Conservation (phyloP, 2,888 invertebrate species). For the Carpatolechia fugitivella region DNA sequence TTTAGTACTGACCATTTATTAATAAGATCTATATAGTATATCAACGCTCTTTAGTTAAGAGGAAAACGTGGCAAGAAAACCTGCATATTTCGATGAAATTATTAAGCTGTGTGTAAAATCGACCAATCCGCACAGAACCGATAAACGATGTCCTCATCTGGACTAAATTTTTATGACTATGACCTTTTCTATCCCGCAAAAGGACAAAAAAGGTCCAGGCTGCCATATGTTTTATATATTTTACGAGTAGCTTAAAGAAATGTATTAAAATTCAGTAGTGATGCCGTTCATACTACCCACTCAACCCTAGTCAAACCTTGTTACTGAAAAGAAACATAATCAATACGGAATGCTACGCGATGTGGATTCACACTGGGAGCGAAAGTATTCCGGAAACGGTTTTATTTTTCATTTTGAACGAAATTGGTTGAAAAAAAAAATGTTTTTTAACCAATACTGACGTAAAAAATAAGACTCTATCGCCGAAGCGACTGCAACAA, state of each 20-base stretch:
- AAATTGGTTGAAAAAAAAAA: neutral
- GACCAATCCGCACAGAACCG: no score
- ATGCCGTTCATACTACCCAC: neutral
- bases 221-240: slow-evolving; percentile 1
- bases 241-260: slow-evolving; percentile 1
- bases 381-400: slow-evolving; percentile 13
- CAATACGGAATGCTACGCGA: slow-evolving; percentile 11
- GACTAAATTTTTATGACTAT: neutral
- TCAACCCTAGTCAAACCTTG: slow-evolving; percentile 10
- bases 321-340: slow-evolving; percentile 7
- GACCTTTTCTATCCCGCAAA: neutral
- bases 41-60: no score
- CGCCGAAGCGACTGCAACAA: no score
- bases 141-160: no score
- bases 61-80: no score
- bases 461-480: no score
- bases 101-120: no score
- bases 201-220: neutral
- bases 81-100: no score
- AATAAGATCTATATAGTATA: no score
- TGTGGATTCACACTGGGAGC: neutral
- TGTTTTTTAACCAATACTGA: neutral
- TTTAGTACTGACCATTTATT: no score
- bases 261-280: slow-evolving; percentile 1
- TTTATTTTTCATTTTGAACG: neutral